Percentiles rank a stretch among this genome's conserved stretches.
Conservation (phyloP, 2,888 invertebrate genomes). For the Sceliomorpha sp. region DNA sequence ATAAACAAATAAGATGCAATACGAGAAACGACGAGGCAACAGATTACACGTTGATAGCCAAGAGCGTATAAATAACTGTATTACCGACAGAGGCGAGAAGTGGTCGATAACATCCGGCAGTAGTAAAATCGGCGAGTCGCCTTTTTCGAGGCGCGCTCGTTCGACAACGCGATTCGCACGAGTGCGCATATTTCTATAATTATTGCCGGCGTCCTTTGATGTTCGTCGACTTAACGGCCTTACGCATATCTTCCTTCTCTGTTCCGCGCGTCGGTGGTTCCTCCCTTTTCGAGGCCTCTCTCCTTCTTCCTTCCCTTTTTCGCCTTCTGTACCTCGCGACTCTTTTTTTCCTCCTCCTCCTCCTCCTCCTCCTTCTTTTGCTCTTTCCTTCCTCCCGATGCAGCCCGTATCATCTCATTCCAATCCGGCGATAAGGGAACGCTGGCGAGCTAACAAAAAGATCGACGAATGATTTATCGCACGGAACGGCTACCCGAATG, state of each 20-base stretch:
- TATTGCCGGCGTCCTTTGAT: constrained; percentile 79
- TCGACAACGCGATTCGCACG: constrained; percentile 68
- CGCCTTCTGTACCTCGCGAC: constrained; percentile 16
- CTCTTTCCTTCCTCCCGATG: constrained; percentile 20
- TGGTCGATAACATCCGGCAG: constrained; percentile 67
- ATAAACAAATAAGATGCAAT: constrained; percentile 34
- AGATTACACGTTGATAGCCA: constrained; percentile 64
- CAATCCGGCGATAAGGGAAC: constrained; percentile 69
- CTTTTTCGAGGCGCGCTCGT: constrained; percentile 63
- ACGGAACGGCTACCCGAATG: constrained; percentile 10
- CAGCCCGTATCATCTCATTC: constrained; percentile 50
- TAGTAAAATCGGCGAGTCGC: constrained; percentile 57
- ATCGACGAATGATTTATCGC: constrained; percentile 45
- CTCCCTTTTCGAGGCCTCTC: constrained; percentile 35
- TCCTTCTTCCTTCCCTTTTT: constrained; percentile 16
- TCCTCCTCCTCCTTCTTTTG: constrained; percentile 20
- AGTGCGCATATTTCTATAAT: constrained; percentile 79
- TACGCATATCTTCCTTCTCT: constrained; percentile 51
- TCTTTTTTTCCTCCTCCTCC: constrained; percentile 22
- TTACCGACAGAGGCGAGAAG: constrained; percentile 65
- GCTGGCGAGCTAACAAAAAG: constrained; percentile 52
- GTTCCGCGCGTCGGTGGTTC: constrained; percentile 23
- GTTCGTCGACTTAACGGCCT: constrained; percentile 66
- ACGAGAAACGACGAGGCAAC: constrained; percentile 35
- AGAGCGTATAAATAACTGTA: constrained; percentile 76